Base-by-base conservation (phyloP, 2,113 vertebrate genomes). In the Colistium nudipinnis region DNA sequence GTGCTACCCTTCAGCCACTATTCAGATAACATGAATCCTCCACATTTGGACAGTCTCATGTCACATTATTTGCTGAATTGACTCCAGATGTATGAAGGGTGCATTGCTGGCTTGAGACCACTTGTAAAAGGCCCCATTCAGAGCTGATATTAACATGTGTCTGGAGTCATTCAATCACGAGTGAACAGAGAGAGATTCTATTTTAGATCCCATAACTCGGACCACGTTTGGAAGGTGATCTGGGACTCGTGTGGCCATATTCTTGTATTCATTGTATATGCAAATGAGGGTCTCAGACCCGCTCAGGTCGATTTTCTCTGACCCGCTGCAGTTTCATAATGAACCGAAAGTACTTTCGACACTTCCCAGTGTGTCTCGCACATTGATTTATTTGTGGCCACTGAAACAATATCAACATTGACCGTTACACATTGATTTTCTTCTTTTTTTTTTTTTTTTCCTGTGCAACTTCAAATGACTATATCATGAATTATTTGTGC, bases 61-160 rank as follows among this genome's bases (percentile, higher is more conserved):
- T 73, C n/a, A n/a, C 66, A 73, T 31, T 7, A 52, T 52, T 33
- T 62, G 66, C 70, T 65, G 24, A 72, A 41, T 38, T 43, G 49
- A 66, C 62, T 66, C 27, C 25, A 53, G 65, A 54, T 47, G 8
- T 70, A 6, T 33, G 31, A 33, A n/a, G n/a, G n/a, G n/a, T n/a
- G n/a, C n/a, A n/a, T n/a, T n/a, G n/a, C n/a, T n/a, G n/a, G n/a
- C n/a, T n/a, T n/a, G n/a, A n/a, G n/a, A n/a, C n/a, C n/a, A n/a
- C n/a, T n/a, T n/a, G n/a, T n/a, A n/a, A n/a, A n/a, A n/a, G n/a
- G n/a, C n/a, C n/a, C n/a, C n/a, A n/a, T n/a, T n/a, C n/a, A n/a
- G 31, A 33, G 4, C 31, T 33, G 31, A 9, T 33, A 33, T 33
- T 33, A 33, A n/a, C n/a, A 33, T 33, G 31, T 33, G 4, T 33